Base-by-base conservation (phyloP, 1,140 invertebrate genomes). In the Zaprionus inermis region DNA sequence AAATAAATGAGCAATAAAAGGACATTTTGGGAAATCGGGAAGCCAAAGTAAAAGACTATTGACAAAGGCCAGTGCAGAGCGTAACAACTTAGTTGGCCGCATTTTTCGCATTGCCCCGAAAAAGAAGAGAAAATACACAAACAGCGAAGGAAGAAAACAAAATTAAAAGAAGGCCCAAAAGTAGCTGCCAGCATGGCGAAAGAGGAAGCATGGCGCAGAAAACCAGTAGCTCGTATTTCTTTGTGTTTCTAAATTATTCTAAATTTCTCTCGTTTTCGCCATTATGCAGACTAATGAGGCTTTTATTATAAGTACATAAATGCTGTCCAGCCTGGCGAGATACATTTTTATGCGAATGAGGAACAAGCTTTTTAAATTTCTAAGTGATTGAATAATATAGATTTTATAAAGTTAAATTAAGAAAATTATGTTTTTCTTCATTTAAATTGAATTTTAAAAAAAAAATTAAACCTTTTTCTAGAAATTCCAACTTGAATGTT, bases 21-120 rank as follows among this genome's bases (percentile, higher is more conserved):
- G 44, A 46, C 44, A 46, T 46, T 46, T 20, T 28, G 18, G 44
- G 44, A 46, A 46, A 46, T 46, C 44, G 44, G 44, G 44, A 46
- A 46, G 44, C 44, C 44, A 46, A 46, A 46, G 44, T 9, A 46
- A 12, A 46, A 46, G 18, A 10, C 44, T 46, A 46, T 46, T 46
- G 44, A 20, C 44, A 46, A 46, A 46, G 44, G 44, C 44, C 44
- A 1, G 36, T 1, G 11, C 1, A 38, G 14, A 20, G 44, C 44
- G 44, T 46, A 20, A 44, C 41, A 18, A 44, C 41, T 44, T 18
- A 44, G 41, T 44, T 44, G 41, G 41, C 34, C 34, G 34, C 7
- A 36, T 9, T 36, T 36, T 36, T 36, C 34, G 34, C 34, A 36
- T 36, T n/a, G 7, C 1, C 41, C 36, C 14, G n/a, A n/a, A 41